Evolutionary conservation across 2,113 vertebrate species (phyloP), one percentile per base, ranked within the genome.

Genomic region (Alethe castanea): DNA sequence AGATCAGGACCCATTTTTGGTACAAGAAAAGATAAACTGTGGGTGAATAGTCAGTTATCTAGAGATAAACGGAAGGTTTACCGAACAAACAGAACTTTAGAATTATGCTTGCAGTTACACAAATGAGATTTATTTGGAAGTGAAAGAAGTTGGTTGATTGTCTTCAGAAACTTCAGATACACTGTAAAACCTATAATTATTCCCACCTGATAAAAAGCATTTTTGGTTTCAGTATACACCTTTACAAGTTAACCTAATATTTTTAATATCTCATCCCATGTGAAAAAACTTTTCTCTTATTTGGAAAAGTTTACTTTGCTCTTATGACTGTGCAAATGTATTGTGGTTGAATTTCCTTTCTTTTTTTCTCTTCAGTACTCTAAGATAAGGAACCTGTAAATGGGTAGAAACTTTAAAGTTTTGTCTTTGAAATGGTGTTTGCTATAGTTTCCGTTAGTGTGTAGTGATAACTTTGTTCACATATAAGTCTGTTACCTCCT

Each of bases 1-100:
- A 8, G 62, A 73, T 10, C 0, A 3, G 16, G 25, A 70, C 16
- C 3, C 4, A 52, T 78, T 52, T 9, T 14, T 5, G 1, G 9
- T 60, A 26, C 6, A 47, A 45, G 8, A 67, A 35, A 9, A 29
- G 15, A 20, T 78, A 74, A 85, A 42, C 14, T 54, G 4, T 36
- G 15, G 1, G 6, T 61, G 29, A 45, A 28, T 78, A 45, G 56
- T 69, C 69, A 13, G 11, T 20, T 25, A 24, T 48, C 8, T 80
- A 64, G 28, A 69, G 33, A 50, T 35, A 61, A 90, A 69, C 9
- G 3, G 20, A 65, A 73, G 3, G 5, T 5, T 86, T n/a, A 72
- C 4, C 22, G 67, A 65, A 45, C 16, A 77, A 61, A 57, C 3
- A 71, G 15, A 15, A 31, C 5, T 33, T 45, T 69, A 36, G 12